Base-by-base conservation (phyloP, 1,140 invertebrate genomes). In the Choristoneura fumiferana region DNA sequence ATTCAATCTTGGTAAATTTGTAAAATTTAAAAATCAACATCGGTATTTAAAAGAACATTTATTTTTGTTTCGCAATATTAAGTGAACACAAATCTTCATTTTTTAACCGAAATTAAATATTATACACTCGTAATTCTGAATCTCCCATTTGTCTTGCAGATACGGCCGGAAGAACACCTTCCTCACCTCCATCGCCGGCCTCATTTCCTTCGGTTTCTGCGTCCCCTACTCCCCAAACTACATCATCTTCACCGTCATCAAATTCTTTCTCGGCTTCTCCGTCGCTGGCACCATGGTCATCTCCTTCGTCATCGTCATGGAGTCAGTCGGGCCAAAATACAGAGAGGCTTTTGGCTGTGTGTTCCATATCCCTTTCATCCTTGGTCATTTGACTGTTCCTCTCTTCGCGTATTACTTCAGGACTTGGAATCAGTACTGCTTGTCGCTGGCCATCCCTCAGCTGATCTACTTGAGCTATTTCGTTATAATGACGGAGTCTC, bases 281-380 rank as follows among this genome's bases (percentile, higher is more conserved):
- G 91, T 91, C 12, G 91, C 92, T 33, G 92, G 92, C 10, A 92
- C 91, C 8, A 92, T 93, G 91, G 83, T 93, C 10, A 81, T 92
- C 49, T 93, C 92, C 57, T 94, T 91, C 71, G 90, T 91, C 0
- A 81, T 91, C 61, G 73, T 90, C 53, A 90, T 91, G 85, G 91
- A 91, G 65, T 69, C 87, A 0, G 65, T 85, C 0, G 86, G 86
- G 0, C 62, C 77, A 0, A 71, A 76, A 12, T 84, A 85, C 62
- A 68, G 84, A 17, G 83, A 79, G 37, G 58, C 82, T 0, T 53
- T 83, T 4, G 91, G 91, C 0, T 90, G 90, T 15, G 73, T 89
- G 2, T 92, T 88, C 69, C 85, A 90, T 54, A 82, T 92, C 8
- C 90, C 91, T 0, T 89, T 91, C 10, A 87, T 89, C 0, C 62